These are phyloP conservation scores for Enteromius paludinosus DNA, from an alignment of 2,797 vertebrate genomes.

Conservation along the genomic window DNA sequence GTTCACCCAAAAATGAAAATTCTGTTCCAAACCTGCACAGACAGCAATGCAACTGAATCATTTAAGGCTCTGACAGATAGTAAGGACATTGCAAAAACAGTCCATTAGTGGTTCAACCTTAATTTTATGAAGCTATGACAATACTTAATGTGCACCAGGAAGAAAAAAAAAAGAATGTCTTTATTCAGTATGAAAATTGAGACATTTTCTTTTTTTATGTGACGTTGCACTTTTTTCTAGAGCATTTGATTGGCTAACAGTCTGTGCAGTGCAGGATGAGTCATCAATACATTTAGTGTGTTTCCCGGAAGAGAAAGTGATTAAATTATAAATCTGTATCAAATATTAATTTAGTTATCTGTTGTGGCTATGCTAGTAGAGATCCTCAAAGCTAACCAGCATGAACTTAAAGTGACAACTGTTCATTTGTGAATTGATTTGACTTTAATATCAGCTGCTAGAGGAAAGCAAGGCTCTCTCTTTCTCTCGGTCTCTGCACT, in stretches of 20 bases:
- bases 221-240: background rate
- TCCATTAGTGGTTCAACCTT: too few species aligned
- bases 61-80: too few species aligned
- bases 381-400: background rate
- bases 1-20: too few species aligned
- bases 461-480: constrained; percentile 5
- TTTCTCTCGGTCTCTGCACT: background rate
- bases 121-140: too few species aligned
- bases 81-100: too few species aligned
- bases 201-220: background rate
- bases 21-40: too few species aligned
- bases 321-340: background rate
- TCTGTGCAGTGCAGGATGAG: background rate
- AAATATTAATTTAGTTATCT: constrained; percentile 2
- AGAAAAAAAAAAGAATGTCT: too few species aligned
- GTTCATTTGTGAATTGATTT: constrained; percentile 6
- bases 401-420: constrained; percentile 5
- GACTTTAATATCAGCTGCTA: constrained; percentile 21
- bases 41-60: too few species aligned
- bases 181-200: too few species aligned
- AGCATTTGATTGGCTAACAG: background rate
- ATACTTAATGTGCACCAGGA: too few species aligned
- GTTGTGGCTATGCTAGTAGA: background rate
- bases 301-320: background rate
- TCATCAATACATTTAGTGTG: background rate